Percentiles rank a stretch among this genome's conserved stretches.
phyloP scores from a whole-genome alignment of 2,888 invertebrate species.

The Eupithecia vulgata region DNA sequence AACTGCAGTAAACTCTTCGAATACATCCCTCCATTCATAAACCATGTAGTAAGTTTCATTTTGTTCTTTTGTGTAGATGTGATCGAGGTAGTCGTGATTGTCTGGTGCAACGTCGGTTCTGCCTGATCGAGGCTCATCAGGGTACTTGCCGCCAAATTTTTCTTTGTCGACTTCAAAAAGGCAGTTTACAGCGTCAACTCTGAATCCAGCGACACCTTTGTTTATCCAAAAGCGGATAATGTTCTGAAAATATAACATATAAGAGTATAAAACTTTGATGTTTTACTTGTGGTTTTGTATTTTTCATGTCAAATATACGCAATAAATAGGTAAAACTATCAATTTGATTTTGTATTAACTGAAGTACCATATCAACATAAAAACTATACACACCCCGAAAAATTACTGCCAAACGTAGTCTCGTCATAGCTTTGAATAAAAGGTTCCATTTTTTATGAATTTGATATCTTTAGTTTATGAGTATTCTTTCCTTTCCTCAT shows the following conservation, averaged over 20 bases:
- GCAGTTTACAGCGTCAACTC: constrained; percentile 90
- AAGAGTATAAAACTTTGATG: neutral
- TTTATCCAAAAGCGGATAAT: constrained; percentile 91
- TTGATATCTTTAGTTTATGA: neutral
- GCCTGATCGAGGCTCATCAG: constrained; percentile 84
- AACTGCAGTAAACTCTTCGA: constrained; percentile 83
- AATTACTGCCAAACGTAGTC: too few relatives aligned
- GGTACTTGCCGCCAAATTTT: constrained; percentile 70
- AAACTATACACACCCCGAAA: too few relatives aligned
- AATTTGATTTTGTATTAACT: too few relatives aligned
- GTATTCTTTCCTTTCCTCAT: neutral
- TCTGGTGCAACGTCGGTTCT: constrained; percentile 69
- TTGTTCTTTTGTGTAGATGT: constrained; percentile 86
- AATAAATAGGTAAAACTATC: too few relatives aligned
- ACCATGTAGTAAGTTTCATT: constrained; percentile 86
- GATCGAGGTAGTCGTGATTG: constrained; percentile 83
- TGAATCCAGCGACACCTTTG: constrained; percentile 93
- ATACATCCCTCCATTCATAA: constrained; percentile 85
- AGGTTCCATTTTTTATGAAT: neutral
- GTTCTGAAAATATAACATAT: constrained; percentile 66
- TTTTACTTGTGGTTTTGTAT: neutral
- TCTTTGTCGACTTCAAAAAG: constrained; percentile 84
- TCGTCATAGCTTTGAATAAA: too few relatives aligned
- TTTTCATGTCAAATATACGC: neutral
- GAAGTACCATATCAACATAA: too few relatives aligned